Percentiles rank a stretch among this genome's conserved stretches.
Conservation (phyloP, 2,888 invertebrate species). For the Apeira syringaria region DNA sequence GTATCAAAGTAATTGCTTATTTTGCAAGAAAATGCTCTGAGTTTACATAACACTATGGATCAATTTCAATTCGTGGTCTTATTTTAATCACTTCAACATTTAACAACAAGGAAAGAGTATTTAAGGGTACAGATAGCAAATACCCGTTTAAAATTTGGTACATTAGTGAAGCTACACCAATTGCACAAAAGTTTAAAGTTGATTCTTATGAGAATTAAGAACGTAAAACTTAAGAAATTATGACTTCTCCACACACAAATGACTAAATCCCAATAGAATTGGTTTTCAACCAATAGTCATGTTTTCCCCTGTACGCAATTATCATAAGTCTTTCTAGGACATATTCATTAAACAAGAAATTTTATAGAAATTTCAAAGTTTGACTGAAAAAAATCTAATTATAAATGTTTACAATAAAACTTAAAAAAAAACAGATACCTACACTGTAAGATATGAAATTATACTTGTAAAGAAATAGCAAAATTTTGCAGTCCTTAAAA, state of each 20-base stretch:
- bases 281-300: constrained; percentile 42
- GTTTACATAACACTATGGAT: constrained; percentile 7
- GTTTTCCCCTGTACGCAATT: constrained; percentile 48
- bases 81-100: constrained; percentile 9
- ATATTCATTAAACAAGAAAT: constrained; percentile 26
- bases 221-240: constrained; percentile 49
- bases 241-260: constrained; percentile 43
- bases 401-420: constrained; percentile 45
- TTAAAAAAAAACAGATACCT: constrained; percentile 52
- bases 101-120: constrained; percentile 3
- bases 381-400: constrained; percentile 45
- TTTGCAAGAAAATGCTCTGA: constrained; percentile 2
- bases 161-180: constrained; percentile 36
- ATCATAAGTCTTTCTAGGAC: constrained; percentile 40
- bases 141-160: constrained; percentile 22
- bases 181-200: constrained; percentile 39
- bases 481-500: constrained; percentile 71
- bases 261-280: constrained; percentile 14
- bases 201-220: constrained; percentile 58
- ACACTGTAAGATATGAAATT: constrained; percentile 49
- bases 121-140: constrained; percentile 1
- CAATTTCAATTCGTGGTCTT: constrained; percentile 6
- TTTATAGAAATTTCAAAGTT: constrained; percentile 32
- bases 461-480: constrained; percentile 69
- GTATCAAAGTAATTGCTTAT: neutral